Percentiles rank a stretch among this genome's conserved stretches.
phyloP scores from a whole-genome alignment of 2,797 vertebrate genomes.

The Anolis apletophallus region DNA sequence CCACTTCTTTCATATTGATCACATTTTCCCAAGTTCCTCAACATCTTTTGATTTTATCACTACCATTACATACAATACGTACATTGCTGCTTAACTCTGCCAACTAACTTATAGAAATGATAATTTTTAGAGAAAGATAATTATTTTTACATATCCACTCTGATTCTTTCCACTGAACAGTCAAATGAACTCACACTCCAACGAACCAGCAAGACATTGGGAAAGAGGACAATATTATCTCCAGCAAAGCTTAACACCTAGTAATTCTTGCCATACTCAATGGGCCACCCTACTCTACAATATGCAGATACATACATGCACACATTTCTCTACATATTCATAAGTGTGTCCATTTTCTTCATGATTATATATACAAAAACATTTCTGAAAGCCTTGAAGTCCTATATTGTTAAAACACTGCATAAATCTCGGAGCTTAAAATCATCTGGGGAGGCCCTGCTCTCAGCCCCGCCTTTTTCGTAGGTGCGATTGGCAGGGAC shows the following conservation, averaged over 20 bases:
- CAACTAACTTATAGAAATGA: conserved; percentile 58
- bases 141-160: not conserved
- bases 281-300: no score
- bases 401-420: not conserved
- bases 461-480: no score
- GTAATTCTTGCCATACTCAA: not conserved
- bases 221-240: not conserved
- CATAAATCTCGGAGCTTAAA: not conserved
- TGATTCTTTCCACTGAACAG: conserved; percentile 21
- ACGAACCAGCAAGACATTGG: conserved; percentile 5
- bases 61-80: conserved; percentile 62
- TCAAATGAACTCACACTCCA: conserved; percentile 26
- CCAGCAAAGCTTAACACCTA: no score
- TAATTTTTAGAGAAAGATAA: conserved; percentile 37
- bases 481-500: no score
- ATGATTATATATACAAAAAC: not conserved
- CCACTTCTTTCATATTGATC: conserved; percentile 64
- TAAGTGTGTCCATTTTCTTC: not conserved
- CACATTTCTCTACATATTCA: not conserved
- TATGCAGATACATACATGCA: no score
- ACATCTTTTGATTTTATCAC: conserved; percentile 58
- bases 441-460: no score
- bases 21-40: conserved; percentile 61
- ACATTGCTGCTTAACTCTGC: conserved; percentile 49
- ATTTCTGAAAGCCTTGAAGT: no score